Base-by-base conservation (phyloP, 2,113 vertebrate species). In the Colinus virginianus region DNA sequence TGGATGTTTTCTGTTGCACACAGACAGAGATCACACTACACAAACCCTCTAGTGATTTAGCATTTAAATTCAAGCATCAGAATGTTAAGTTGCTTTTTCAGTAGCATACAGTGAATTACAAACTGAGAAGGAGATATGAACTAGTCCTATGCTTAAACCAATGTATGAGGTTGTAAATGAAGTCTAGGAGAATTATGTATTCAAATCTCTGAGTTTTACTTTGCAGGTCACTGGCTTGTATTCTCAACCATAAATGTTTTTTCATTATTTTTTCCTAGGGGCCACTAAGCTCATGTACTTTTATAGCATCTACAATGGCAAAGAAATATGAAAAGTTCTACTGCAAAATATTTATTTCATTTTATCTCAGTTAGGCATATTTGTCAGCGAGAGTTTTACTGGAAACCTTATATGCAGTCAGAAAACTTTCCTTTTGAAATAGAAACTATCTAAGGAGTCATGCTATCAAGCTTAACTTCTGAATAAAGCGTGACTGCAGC, bases 351-450 rank as follows among this genome's bases (percentile, higher is more conserved):
- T 45, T 94, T 83, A 71, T 78, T 91, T 94, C 0, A 0, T 77
- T 92, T 87, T 85, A 61, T 75, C 72, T 87, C 28, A 25, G 69
- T 92, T 90, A 82, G 82, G 11, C 36, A 38, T 74, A 92, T 90
- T 95, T 93, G 48, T 91, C 82, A 71, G 14, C 64, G 79, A 77
- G 32, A 64, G 25, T 77, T 95, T 84, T 88, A 64, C n/a, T 75
- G 40, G 34, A 83, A 94, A 76, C 51, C 61, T 78, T 85, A 46
- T 43, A 71, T 58, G 61, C 64, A 16, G 55, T 79, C 87, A 85
- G 62, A 59, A 94, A 94, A 85, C n/a, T 85, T 75, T 58, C 30
- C 89, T 83, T 95, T 88, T 75, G 64, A 75, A 90, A 92, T 64
- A 80, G 46, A 36, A 88, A 42, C 51, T 78, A 5, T 62, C 43